Evolutionary conservation across 2,888 invertebrate species (phyloP), one percentile per base, ranked within the genome.

Genomic region (Empis stercorea): DNA sequence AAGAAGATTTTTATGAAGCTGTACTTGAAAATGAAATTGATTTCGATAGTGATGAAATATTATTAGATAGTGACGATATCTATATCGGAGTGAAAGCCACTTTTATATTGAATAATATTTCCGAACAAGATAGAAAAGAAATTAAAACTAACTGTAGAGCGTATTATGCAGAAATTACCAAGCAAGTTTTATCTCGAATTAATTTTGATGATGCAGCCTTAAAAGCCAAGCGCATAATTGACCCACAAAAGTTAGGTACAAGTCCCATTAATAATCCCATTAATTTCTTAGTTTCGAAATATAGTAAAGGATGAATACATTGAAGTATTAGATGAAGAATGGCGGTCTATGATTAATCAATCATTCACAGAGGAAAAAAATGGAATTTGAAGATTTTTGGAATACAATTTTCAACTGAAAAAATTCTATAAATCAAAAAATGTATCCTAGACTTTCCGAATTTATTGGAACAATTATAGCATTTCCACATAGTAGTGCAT

Each of bases 261-360:
- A 38, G 36, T 14, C 10, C n/a, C n/a, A n/a, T n/a, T n/a, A n/a
- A n/a, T 48, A 37, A 30, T 42, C 10, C 38, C 30, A 4, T 20
- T 45, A 30, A 30, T 45, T 7, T 9, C 39, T 10, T 27, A 43
- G n/a, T 48, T 48, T 43, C 37, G 43, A 37, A 45, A 48, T 48
- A 30, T 44, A 30, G 15, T 40, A n/a, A n/a, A 44, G 11, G 44
- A 50, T 27, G 10, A 30, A 2, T 27, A 39, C 3, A 37, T 30
- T 30, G 38, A 50, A 17, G 20, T 17, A 11, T 14, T 46, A 10
- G 46, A 48, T 23, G 40, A 46, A 16, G 46, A 50, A 36, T 50
- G 48, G 46, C 38, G 50, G 11, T 30, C 11, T 23, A 23, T 46
- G 11, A 16, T 42, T 11, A 36, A 42, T 27, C 15, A 40, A 36